Evolutionary conservation across 2,888 invertebrate genomes (phyloP), one percentile per base, ranked within the genome.

Genomic region (Diplolepis rosae): DNA sequence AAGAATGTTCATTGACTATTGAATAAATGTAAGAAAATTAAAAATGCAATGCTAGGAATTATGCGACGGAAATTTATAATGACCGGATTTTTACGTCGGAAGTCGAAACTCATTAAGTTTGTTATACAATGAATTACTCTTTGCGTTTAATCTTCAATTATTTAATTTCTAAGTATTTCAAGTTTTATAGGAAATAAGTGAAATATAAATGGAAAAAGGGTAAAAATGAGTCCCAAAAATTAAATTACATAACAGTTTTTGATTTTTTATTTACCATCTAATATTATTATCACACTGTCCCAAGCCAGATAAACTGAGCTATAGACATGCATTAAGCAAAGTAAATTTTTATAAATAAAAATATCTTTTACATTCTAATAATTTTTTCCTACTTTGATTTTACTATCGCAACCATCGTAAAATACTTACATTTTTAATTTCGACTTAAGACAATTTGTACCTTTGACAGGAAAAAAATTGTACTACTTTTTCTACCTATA

Each of bases 21-120:
- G 24, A 61, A 27, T 22, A 9, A 27, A 11, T 61, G 1, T 4
- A 6, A 13, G 22, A 13, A 13, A 22, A 54, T 54, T 54, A 54
- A 35, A 35, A 61, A 39, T 61, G 61, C 7, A 35, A 7, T n/a
- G 30, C 18, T 52, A 27, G 15, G 30, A 54, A 61, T 61, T 61
- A 50, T 50, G 24, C 6, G 24, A 7, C 27, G 6, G 28, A 28
- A n/a, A 27, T 27, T 61, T n/a, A 24, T 61, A 61, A 61, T 61
- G 35, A 61, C 61, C 61, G 61, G 61, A 61, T 61, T 61, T 61
- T 24, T 24, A 61, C 61, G 61, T 61, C 61, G 61, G 61, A 61
- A 61, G 61, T 27, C 9, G 15, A 6, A 54, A 54, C 6, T 1
- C 39, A 39, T 54, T 11, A 7, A 28, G 22, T 24, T n/a, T 3